phyloP scores from a whole-genome alignment of 2,797 vertebrate species.

The Carcharodon carcharias region DNA sequence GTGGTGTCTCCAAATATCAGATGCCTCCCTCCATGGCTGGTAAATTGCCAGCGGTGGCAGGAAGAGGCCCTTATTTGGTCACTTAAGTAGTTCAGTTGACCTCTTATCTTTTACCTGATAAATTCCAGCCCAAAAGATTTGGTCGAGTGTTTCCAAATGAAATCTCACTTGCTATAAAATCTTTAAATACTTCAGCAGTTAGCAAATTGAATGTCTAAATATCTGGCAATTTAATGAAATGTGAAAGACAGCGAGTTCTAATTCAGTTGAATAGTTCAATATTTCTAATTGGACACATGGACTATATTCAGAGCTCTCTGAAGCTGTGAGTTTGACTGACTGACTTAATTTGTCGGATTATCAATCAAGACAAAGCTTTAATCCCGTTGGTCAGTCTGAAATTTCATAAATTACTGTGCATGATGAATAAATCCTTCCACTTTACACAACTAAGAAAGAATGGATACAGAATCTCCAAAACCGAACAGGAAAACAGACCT shows the following conservation, averaged over 20 bases:
- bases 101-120: background rate
- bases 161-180: background rate
- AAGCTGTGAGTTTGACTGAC: background rate
- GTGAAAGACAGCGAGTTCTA: background rate
- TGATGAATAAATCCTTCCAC: background rate
- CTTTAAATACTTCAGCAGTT: background rate
- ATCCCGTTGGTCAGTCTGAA: background rate
- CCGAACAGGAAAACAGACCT: background rate
- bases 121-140: background rate
- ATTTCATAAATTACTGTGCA: background rate
- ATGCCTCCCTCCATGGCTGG: too few species aligned
- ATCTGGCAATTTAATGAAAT: background rate
- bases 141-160: background rate
- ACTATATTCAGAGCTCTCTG: background rate
- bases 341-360: background rate
- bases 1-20: too few species aligned
- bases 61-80: background rate
- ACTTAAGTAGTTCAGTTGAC: background rate
- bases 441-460: background rate
- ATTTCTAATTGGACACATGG: background rate
- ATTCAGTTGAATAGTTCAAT: background rate
- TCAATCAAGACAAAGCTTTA: background rate
- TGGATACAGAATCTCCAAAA: background rate
- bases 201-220: background rate
- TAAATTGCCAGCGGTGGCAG: background rate